These are phyloP conservation scores for Lethenteron camtschaticum DNA, from an alignment of 2,113 vertebrate species.

Conservation along the genomic window DNA sequence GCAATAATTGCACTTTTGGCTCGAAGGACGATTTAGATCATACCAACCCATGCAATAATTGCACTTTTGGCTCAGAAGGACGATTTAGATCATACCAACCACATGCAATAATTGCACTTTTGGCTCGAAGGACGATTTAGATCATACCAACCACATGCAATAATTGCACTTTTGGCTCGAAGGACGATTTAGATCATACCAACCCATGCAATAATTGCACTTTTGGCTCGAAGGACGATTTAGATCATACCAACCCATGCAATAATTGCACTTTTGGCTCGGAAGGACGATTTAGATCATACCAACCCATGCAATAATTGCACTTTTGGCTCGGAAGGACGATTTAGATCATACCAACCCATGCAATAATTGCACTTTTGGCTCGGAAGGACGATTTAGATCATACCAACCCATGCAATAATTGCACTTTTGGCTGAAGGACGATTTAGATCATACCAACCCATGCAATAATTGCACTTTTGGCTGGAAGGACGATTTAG, in stretches of 20 bases:
- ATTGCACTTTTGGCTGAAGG: neutral
- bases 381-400: neutral
- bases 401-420: neutral
- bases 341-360: neutral
- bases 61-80: neutral
- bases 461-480: neutral
- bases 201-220: neutral
- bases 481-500: neutral
- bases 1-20: neutral
- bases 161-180: neutral
- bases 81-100: neutral
- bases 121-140: neutral
- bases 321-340: neutral
- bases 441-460: neutral
- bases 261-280: neutral
- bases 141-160: neutral
- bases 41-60: neutral
- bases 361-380: neutral
- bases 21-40: neutral
- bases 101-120: neutral
- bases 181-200: neutral
- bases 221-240: neutral
- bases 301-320: neutral
- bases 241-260: neutral
- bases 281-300: neutral